Evolutionary conservation across 1,140 invertebrate genomes (phyloP), one percentile per base, ranked within the genome.

Genomic region (Thalassaphorura encarpata): DNA sequence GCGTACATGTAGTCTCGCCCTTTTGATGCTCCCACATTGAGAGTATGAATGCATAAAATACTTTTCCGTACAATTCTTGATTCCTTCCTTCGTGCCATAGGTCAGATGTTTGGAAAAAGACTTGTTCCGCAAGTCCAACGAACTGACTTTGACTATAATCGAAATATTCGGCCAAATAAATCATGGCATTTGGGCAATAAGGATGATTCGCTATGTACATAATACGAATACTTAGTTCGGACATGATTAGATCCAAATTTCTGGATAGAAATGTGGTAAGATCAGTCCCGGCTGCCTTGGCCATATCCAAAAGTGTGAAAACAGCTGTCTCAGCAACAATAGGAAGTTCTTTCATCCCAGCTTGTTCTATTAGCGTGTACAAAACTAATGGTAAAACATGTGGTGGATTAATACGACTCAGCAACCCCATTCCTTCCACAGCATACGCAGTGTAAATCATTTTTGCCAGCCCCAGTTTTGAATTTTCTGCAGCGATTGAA

Each of bases 91-190:
- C 41, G 27, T 58, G 42, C 42, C 58, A 56, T 23, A 47, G 23
- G 26, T 63, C 61, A 39, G 36, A 54, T 36, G 53, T 59, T 36
- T 58, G 43, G 15, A 23, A 23, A 40, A 64, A 59, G 16, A 56
- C 41, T 36, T 58, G 48, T 36, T 61, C 56, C 27, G 61, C 52
- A 23, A 61, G 18, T 3, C 28, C 15, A 3, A 61, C 42, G 52
- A 64, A 61, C 15, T 39, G 27, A 3, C n/a, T 21, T 21, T 54
- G 26, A 45, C 56, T 52, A 40, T 61, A 64, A 28, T 64, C 54
- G 54, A 64, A 64, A 51, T 61, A 61, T 15, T 54, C 13, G 1
- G 63, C 53, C 13, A 64, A 52, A 46, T 59, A 64, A 13, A 59
- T 31, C 11, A 64, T 21, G 1, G 56, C 60, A 47, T 54, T 42